Conservation (phyloP, 2,888 invertebrate species). For the Lasioglossum morio region DNA sequence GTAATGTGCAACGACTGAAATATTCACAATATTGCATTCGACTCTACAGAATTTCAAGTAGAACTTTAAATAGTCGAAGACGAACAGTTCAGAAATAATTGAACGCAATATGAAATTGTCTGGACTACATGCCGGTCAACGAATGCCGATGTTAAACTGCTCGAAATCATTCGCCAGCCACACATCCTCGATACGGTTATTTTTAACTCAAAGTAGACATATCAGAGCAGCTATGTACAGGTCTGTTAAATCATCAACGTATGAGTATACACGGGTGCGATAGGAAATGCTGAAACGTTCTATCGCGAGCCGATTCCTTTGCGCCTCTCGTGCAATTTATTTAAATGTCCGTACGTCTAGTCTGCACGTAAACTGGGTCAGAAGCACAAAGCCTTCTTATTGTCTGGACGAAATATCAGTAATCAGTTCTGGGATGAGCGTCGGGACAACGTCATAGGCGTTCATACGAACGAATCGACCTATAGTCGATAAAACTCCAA, state of each 20-base stretch:
- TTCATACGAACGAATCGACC: constrained; percentile 50
- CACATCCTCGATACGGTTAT: constrained; percentile 71
- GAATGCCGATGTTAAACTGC: neutral
- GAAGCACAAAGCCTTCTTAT: constrained; percentile 81
- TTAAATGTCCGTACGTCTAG: constrained; percentile 77
- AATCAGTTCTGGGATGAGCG: constrained; percentile 80
- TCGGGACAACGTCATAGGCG: constrained; percentile 66
- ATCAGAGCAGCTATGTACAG: neutral
- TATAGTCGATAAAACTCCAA: constrained; percentile 70
- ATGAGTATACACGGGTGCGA: constrained; percentile 37
- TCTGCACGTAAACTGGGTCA: constrained; percentile 79
- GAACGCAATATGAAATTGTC: neutral
- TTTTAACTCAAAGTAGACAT: constrained; percentile 79
- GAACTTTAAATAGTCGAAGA: neutral
- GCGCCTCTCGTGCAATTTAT: constrained; percentile 72
- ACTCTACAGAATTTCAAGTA: no score
- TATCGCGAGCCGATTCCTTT: constrained; percentile 79
- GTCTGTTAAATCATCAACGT: constrained; percentile 5
- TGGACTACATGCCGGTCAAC: neutral
- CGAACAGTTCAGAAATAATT: neutral
- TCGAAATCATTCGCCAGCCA: neutral
- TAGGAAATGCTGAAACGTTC: constrained; percentile 81
- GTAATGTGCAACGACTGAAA: neutral
- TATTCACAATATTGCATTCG: neutral
- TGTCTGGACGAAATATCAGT: constrained; percentile 79